These are phyloP conservation scores for Syrphus vitripennis DNA, from an alignment of 2,888 invertebrate genomes.

Conservation along the genomic window DNA sequence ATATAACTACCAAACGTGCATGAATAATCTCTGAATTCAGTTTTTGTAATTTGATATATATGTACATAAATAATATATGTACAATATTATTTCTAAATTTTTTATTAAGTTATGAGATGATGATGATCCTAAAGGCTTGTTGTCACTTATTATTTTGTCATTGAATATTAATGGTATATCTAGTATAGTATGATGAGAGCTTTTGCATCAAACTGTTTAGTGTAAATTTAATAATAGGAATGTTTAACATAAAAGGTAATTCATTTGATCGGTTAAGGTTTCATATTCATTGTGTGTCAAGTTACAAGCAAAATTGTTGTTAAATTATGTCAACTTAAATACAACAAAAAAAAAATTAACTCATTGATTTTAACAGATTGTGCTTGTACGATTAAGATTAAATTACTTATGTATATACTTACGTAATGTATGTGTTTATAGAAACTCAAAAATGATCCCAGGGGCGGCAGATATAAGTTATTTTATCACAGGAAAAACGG, in stretches of 20 bases:
- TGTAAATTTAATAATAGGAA: not conserved
- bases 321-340: not conserved
- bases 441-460: too few species aligned
- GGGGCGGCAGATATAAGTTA: too few species aligned
- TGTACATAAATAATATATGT: too few species aligned
- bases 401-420: too few species aligned
- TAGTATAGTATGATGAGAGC: not conserved
- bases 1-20: too few species aligned
- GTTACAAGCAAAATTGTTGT: not conserved
- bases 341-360: not conserved
- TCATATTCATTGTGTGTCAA: not conserved
- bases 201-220: not conserved
- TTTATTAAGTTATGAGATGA: not conserved
- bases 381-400: not conserved
- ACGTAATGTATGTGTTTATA: too few species aligned
- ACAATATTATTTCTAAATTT: not conserved
- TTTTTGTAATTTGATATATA: constrained; percentile 7
- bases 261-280: not conserved
- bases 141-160: constrained; percentile 11
- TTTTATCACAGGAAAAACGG: too few species aligned
- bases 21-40: not conserved
- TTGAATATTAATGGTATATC: constrained; percentile 14
- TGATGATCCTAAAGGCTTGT: not conserved
- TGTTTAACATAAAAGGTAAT: not conserved
- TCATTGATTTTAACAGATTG: not conserved